Base-by-base conservation (phyloP, 2,113 vertebrate genomes). In the Neopipo cinnamomea region DNA sequence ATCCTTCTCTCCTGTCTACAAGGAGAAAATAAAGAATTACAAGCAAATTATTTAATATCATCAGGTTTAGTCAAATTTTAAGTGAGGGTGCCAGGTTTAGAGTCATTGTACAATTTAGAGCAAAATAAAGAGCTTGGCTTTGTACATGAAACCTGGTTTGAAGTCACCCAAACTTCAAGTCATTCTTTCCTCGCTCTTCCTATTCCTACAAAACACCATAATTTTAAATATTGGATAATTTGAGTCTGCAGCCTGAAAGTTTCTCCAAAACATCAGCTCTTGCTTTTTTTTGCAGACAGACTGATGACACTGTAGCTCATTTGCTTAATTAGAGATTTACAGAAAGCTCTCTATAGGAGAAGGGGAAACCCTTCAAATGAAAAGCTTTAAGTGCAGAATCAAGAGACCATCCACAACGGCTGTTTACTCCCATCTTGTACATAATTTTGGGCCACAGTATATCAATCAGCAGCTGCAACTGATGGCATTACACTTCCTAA, bases 251-350 rank as follows among this genome's bases (percentile, higher is more conserved):
- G 91, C 68, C 78, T 81, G 59, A 55, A 91, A 49, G 37, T 85
- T 78, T 56, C 87, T 72, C 78, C 77, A 44, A 50, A 89, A 89
- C 5, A 3, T 52, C 62, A 84, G 65, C 91, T 87, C 70, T 75
- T 46, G 65, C 41, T 66, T 91, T 92, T 50, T 52, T 93, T 27
- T 63, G 83, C 44, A 88, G 65, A 21, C 37, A 86, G 63, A 39
- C 55, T 91, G 92, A 89, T 91, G 83, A 80, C 80, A 77, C 83
- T 75, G 82, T 5, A 71, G 70, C 62, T 92, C 89, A 95, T 91
- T 81, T 85, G 89, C 91, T 49, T 94, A 95, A 97, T 95, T 82
- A 89, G 70, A 1, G n/a, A 79, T 72, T 92, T 91, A 79, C 70
- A 84, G 87, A n/a, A 75, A 82, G 73, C 84, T 87, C 61, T 80